Evolutionary conservation across 2,797 vertebrate genomes (phyloP), one percentile per base, ranked within the genome.

Genomic region (Chrysocyon brachyurus): DNA sequence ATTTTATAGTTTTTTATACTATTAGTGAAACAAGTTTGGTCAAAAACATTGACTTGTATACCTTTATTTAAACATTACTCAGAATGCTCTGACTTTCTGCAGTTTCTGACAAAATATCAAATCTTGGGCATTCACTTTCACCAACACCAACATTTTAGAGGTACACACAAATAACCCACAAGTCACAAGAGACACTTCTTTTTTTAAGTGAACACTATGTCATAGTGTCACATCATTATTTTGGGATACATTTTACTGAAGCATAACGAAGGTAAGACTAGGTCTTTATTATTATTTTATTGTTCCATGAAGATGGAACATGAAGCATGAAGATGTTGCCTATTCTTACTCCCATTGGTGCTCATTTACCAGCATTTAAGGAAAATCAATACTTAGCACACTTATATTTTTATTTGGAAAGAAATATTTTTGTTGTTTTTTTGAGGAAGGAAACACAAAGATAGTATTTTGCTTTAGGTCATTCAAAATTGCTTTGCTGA

Each of bases 241-340:
- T 96, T 90, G n/a, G 19, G 19, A 63, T 87, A n/a, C 12, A 89
- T 95, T 94, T 97, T 82, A 90, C 36, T 73, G 24, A 88, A 94
- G 73, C n/a, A 40, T 90, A 70, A 77, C 36, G 77, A 88, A 95
- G 66, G n/a, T 95, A 96, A 94, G 52, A 49, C 75, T 73, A 57
- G 12, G 88, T 92, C 72, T 96, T 96, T 96, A 84, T 91, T 56
- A 31, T 89, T 64, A 85, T 73, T 87, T 84, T 94, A 63, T 72
- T 93, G 57, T 88, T 81, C 85, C 8, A 31, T 59, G 36, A 89
- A 90, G 28, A 46, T 87, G 56, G 56, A 84, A 46, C 26, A 73
- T 46, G 40, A 46, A 46, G 54, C 22, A 31, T 54, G 19, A 81
- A 94, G 16, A 19, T n/a, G 6, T 79, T 92, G 33, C 52, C 95